Evolutionary conservation across 2,797 vertebrate genomes (phyloP).

Genomic region (Artibeus jamaicensis): DNA sequence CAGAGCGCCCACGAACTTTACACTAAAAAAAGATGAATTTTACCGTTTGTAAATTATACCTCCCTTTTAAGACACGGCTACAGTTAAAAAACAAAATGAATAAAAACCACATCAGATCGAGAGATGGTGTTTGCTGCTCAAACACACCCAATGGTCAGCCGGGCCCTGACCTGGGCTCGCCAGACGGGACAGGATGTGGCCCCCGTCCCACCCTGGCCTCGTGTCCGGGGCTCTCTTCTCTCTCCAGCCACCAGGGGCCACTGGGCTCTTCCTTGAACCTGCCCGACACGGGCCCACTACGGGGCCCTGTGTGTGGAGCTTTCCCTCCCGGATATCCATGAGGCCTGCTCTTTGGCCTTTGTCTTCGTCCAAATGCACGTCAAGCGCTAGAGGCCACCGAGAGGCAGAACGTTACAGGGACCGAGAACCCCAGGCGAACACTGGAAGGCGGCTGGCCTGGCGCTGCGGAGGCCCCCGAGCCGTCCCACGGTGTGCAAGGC

Average conservation of each 20-base stretch:
- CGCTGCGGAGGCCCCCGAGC: background rate
- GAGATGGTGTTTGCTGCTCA: too few relatives aligned
- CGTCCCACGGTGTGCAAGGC: background rate
- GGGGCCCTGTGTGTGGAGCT: background rate
- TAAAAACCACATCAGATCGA: background rate
- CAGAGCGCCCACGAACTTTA: background rate
- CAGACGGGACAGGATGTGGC: fast-evolving
- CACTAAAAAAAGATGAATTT: background rate
- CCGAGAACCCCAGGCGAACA: background rate
- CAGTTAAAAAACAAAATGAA: background rate
- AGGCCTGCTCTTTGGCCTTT: background rate
- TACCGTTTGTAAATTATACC: background rate
- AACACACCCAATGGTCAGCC: background rate
- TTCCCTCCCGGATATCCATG: background rate
- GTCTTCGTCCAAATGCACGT: background rate
- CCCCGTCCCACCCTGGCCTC: background rate
- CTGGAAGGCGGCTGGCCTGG: background rate
- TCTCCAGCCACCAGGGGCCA: background rate
- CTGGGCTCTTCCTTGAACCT: background rate
- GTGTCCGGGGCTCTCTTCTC: too few relatives aligned
- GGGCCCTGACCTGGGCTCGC: background rate
- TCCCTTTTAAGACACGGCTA: background rate
- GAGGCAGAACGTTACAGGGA: background rate
- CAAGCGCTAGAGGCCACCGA: background rate
- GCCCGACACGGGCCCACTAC: background rate